These are phyloP conservation scores for Florisuga fusca DNA, from an alignment of 2,797 vertebrate species.

Conservation along the genomic window DNA sequence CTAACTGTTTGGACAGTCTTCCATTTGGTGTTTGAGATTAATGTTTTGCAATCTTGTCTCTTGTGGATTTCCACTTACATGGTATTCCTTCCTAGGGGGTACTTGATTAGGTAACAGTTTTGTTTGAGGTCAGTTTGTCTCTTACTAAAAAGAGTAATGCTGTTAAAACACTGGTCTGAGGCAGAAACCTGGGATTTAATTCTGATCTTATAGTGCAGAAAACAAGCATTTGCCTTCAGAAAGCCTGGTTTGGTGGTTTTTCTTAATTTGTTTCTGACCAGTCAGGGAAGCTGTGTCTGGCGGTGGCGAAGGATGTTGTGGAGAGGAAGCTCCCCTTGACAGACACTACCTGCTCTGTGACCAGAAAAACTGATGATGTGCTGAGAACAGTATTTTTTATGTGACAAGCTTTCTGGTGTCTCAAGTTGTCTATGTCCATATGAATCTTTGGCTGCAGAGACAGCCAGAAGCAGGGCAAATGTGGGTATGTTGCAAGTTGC, in stretches of 20 bases:
- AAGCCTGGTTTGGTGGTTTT: neutral
- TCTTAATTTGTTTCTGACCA: no score
- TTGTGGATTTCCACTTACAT: neutral
- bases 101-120: neutral
- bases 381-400: neutral
- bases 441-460: neutral
- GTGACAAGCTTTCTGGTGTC: neutral
- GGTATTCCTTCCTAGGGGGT: neutral
- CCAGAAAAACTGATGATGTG: neutral
- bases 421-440: fast-evolving
- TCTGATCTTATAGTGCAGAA: neutral
- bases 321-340: neutral
- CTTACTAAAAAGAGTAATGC: neutral
- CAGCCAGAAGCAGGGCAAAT: neutral
- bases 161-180: neutral
- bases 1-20: neutral
- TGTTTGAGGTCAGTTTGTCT: neutral
- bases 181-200: neutral
- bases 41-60: neutral
- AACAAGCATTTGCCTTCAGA: neutral
- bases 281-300: neutral
- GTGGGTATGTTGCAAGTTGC: neutral
- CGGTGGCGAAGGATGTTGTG: neutral
- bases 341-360: neutral
- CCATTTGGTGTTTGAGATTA: neutral